Evolutionary conservation across 2,113 vertebrate genomes (phyloP), one percentile per base, ranked within the genome.

Genomic region (Pygathrix nemaeus): DNA sequence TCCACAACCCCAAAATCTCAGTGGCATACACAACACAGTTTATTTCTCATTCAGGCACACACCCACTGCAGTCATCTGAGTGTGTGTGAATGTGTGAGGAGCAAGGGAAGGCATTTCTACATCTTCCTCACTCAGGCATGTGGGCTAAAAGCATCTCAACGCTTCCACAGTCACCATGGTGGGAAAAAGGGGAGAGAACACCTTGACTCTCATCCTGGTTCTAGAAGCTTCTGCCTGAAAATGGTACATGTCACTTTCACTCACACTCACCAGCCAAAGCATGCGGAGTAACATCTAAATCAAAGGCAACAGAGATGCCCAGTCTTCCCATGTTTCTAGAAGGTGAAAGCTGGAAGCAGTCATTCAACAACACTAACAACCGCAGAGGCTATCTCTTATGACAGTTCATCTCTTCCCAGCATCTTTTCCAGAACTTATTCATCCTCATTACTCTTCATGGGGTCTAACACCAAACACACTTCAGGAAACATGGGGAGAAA

Each of bases 331-430:
- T 0, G 8, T 32, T 40, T 70, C 20, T 55, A 32, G 52, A 82
- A 55, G 40, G 48, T n/a, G 45, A 43, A 25, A 88, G 1, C 50
- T 35, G 18, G 76, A 30, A 66, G 79, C 38, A 48, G 13, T 35
- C 55, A 45, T 5, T 72, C 18, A 8, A n/a, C 4, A 45, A 3
- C 1, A 16, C 70, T 45, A 10, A 23, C 18, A 43, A 45, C 8
- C 10, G 32, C 21, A 3, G 75, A 25, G 5, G 14, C n/a, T 27
- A 0, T 12, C 35, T 59, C 21, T 1, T 3, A 35, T 3, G 4
- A 10, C 9, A 80, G 59, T 61, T 90, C 30, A 25, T n/a, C 6
- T 35, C 81, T 79, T 55, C n/a, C 43, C 17, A 6, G 48, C 3
- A 48, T 35, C 27, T 57, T 59, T 79, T 52, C 78, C 55, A 14